These are phyloP conservation scores for Hyles euphorbiae DNA, from an alignment of 1,140 invertebrate genomes.

Conservation along the genomic window DNA sequence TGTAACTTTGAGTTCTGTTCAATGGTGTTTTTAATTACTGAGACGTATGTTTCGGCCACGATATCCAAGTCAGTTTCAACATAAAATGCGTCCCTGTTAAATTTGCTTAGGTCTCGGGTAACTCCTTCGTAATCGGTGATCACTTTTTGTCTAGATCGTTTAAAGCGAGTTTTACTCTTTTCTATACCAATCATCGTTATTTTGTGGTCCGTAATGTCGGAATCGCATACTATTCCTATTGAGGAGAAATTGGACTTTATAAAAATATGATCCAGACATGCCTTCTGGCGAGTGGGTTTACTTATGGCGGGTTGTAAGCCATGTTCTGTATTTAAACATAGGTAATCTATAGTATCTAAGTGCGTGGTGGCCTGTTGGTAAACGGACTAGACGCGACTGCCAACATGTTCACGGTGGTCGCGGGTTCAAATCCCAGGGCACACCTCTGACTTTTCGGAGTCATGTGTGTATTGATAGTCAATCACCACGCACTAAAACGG, in stretches of 20 bases:
- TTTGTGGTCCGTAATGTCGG: slow-evolving; percentile 15
- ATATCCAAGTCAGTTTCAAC: background rate
- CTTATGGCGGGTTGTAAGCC: slow-evolving; percentile 14
- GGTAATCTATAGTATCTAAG: too few species aligned
- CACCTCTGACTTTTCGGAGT: too few species aligned
- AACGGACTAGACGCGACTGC: too few species aligned
- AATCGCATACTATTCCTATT: slow-evolving; percentile 13
- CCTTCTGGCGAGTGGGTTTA: slow-evolving; percentile 7
- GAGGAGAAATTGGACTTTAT: slow-evolving; percentile 1
- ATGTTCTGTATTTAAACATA: slow-evolving; percentile 15
- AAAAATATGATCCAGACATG: slow-evolving; percentile 15
- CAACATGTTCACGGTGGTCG: too few species aligned
- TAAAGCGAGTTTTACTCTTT: background rate
- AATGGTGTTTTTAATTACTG: background rate
- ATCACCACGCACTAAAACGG: too few species aligned
- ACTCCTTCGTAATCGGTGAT: background rate
- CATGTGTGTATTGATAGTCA: too few species aligned
- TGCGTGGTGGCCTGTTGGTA: too few species aligned
- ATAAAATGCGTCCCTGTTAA: background rate
- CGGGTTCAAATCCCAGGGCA: too few species aligned
- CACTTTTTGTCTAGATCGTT: background rate
- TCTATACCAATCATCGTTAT: background rate
- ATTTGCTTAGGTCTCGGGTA: background rate
- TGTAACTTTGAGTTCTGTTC: background rate
- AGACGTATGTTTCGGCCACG: background rate